Evolutionary conservation across 2,888 invertebrate genomes (phyloP).

Genomic region (Cybosia mesomella): DNA sequence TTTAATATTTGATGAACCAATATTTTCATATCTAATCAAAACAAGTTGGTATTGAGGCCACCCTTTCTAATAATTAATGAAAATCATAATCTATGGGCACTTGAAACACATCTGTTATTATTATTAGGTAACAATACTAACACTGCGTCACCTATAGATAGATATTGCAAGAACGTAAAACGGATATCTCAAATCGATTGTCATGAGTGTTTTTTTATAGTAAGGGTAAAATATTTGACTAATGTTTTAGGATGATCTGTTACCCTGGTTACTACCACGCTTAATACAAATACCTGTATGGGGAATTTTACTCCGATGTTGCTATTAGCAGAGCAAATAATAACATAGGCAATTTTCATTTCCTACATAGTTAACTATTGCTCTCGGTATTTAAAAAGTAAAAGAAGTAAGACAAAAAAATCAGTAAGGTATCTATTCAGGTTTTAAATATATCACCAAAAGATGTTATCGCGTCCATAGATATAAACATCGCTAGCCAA

Average conservation of each 20-base stretch:
- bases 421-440: conserved; percentile 16
- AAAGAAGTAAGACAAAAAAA: neutral
- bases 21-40: neutral
- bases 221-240: too few relatives aligned
- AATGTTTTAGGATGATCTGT: too few relatives aligned
- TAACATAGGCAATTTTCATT: too few relatives aligned
- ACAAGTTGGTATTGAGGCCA: neutral
- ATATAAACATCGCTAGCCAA: conserved; percentile 72
- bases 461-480: conserved; percentile 55
- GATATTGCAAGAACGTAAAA: neutral
- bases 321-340: too few relatives aligned
- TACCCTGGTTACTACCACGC: too few relatives aligned
- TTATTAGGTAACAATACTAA: neutral
- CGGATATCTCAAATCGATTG: neutral
- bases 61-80: neutral
- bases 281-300: too few relatives aligned
- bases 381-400: neutral
- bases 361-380: neutral
- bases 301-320: too few relatives aligned
- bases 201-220: neutral
- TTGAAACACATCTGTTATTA: neutral
- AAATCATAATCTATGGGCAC: neutral
- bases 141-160: neutral
- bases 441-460: conserved; percentile 40
- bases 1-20: neutral